Percentiles rank a stretch among this genome's conserved stretches.
These are phyloP conservation scores for Quiscalus mexicanus DNA, from an alignment of 2,113 vertebrate species.

Conservation along the genomic window DNA sequence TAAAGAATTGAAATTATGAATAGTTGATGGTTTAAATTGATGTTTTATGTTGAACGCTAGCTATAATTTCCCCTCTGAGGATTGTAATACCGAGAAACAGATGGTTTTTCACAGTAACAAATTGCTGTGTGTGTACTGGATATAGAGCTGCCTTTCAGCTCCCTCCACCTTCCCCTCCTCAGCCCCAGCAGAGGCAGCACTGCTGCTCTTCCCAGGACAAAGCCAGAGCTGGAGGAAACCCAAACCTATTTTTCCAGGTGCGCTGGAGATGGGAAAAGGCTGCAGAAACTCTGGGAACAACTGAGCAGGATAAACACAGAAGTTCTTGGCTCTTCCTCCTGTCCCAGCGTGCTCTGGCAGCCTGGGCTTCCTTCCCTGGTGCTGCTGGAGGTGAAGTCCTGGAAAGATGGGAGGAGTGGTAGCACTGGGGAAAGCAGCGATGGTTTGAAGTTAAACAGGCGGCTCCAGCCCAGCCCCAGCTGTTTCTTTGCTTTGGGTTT, in stretches of 20 bases:
- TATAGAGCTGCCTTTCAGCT: constrained; percentile 77
- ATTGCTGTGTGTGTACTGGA: constrained; percentile 83
- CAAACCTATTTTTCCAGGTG: neutral
- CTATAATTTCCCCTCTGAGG: constrained; percentile 90
- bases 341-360: neutral
- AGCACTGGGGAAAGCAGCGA: accelerated
- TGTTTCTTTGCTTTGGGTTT: neutral
- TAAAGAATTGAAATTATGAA: constrained; percentile 92
- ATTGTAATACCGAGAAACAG: constrained; percentile 89
- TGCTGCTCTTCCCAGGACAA: neutral
- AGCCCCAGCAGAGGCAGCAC: neutral
- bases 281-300: neutral
- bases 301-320: neutral
- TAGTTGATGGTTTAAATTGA: constrained; percentile 93
- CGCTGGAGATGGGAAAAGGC: neutral
- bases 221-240: neutral
- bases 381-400: neutral
- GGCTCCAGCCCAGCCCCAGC: neutral
- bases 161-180: constrained; percentile 72
- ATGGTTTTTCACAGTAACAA: constrained; percentile 90
- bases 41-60: constrained; percentile 91
- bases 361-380: neutral
- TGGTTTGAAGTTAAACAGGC: neutral
- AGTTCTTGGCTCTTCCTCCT: neutral
- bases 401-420: neutral